These are phyloP conservation scores for Volucella zonaria DNA, from an alignment of 2,888 invertebrate species.

Conservation along the genomic window DNA sequence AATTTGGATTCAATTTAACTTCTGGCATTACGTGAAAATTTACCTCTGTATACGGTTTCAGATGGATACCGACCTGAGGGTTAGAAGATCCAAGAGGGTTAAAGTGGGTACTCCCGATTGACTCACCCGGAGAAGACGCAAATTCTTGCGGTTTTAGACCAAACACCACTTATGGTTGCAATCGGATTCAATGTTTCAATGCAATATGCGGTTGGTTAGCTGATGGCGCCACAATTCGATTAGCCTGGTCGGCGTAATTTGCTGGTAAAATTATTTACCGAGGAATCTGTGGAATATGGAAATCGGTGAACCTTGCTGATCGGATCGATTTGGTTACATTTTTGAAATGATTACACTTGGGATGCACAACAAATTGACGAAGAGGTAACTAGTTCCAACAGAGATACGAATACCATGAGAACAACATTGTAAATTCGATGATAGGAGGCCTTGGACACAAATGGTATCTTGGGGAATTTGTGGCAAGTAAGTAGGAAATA, in stretches of 20 bases:
- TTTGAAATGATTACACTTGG: no score
- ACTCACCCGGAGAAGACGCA: constrained; percentile 19
- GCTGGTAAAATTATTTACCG: constrained; percentile 67
- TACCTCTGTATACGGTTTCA: constrained; percentile 31
- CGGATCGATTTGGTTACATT: no score
- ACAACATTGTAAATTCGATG: no score
- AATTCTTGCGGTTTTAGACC: constrained; percentile 62
- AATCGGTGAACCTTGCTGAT: neutral
- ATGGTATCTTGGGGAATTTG: no score
- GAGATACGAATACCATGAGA: no score
- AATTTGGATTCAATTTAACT: constrained; percentile 73
- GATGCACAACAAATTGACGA: no score
- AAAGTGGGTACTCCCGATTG: constrained; percentile 23
- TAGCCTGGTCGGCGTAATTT: constrained; percentile 55
- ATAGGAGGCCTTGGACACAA: no score
- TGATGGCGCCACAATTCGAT: constrained; percentile 73
- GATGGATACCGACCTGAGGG: neutral
- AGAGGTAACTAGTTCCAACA: no score
- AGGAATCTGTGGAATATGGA: constrained; percentile 19
- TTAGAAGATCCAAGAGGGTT: constrained; percentile 23
- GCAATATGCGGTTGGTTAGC: constrained; percentile 36
- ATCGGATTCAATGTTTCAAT: constrained; percentile 46
- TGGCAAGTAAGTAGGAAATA: no score
- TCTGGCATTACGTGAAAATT: constrained; percentile 73
- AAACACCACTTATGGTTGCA: constrained; percentile 62